Conservation (phyloP, 2,888 invertebrate genomes). For the Macrophya annulata region DNA sequence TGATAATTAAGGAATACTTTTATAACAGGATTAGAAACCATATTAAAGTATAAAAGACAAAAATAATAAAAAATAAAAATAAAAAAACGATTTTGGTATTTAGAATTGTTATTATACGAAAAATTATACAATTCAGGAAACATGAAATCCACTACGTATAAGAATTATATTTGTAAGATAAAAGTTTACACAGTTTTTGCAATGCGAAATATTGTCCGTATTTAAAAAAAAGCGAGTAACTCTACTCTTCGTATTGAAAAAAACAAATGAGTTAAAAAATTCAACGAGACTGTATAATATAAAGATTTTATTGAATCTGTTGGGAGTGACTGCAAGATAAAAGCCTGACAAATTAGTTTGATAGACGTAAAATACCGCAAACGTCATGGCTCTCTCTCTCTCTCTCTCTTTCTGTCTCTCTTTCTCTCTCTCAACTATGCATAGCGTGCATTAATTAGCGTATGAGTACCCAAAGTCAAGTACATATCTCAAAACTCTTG, state of each 20-base stretch:
- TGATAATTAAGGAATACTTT: background rate
- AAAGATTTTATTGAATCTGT: background rate
- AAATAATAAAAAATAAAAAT: too few relatives aligned
- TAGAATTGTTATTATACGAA: too few relatives aligned
- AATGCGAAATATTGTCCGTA: too few relatives aligned
- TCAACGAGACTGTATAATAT: background rate
- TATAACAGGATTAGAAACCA: constrained; percentile 19
- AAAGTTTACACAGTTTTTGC: too few relatives aligned
- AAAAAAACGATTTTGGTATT: too few relatives aligned
- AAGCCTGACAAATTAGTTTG: constrained; percentile 25
- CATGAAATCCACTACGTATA: too few relatives aligned
- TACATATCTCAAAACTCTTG: background rate
- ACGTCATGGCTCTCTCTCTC: background rate
- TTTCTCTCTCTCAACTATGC: background rate
- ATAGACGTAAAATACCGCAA: background rate
- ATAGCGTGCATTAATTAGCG: background rate
- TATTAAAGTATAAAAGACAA: background rate
- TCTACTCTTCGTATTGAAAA: background rate
- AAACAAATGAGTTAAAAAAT: background rate
- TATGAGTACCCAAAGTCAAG: constrained; percentile 5
- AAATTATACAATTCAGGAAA: too few relatives aligned
- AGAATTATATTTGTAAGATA: too few relatives aligned
- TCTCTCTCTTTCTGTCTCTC: background rate
- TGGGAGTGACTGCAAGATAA: background rate
- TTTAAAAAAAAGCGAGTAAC: background rate